Evolutionary conservation across 2,113 vertebrate genomes (phyloP), one percentile per base, ranked within the genome.

Genomic region (Nannospalax galili): DNA sequence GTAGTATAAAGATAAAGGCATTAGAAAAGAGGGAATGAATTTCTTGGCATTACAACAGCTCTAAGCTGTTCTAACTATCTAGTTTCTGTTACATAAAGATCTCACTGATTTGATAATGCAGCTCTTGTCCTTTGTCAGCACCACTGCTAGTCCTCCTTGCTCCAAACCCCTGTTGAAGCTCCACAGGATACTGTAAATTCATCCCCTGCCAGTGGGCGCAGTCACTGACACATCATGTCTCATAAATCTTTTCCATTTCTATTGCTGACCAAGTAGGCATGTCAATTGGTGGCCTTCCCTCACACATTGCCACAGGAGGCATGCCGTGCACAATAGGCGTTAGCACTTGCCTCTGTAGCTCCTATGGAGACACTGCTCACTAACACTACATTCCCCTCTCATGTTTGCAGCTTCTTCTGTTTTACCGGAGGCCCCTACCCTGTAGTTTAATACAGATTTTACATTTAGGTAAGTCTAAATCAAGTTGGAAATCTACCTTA

Each of bases 101-200:
- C 1, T 87, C 69, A 78, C 4, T 67, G 20, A 48, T 5, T 62
- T 28, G 48, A 20, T 45, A 17, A 8, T 42, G 11, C 7, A 37
- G 22, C 0, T 24, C 15, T 22, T 35, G 9, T 7, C 17, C 8
- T 65, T 35, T 40, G 37, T 30, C 8, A 72, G 19, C 1, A 0
- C n/a, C 1, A 35, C 0, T 1, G 0, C n/a, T 26, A 22, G 0
- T 2, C 12, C 19, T 26, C 1, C n/a, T 9, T 30, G 1, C 52
- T 12, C 15, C 0, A 7, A 10, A 84, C 2, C 4, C 20, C 35
- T 62, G 3, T 32, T 22, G 15, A 56, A 16, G 1, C 30, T 62
- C 7, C n/a, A 0, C 14, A 5, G 10, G 12, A 69, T 10, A 10
- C 10, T n/a, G 28, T 22, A 75, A 75, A 48, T 14, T 48, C 20